Conservation (phyloP, 2,888 invertebrate genomes). For the Andrena hattorfiana region DNA sequence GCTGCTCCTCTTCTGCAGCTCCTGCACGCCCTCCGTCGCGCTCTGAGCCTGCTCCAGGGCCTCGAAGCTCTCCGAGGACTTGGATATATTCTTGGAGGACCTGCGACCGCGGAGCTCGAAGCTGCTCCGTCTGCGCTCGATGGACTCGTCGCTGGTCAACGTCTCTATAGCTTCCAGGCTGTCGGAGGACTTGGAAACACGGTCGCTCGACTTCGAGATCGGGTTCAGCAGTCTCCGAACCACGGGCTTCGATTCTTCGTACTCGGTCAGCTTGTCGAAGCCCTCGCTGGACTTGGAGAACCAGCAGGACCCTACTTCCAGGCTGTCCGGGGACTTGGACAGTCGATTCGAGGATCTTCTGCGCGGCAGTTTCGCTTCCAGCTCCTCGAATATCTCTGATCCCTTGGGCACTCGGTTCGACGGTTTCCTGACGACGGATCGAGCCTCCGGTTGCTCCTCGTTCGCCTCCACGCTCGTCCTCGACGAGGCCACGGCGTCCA, state of each 20-base stretch:
- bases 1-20: constrained; percentile 79
- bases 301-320: constrained; percentile 76
- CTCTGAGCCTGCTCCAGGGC: constrained; percentile 62
- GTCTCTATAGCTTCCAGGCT: constrained; percentile 79
- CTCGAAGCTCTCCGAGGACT: constrained; percentile 82
- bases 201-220: constrained; percentile 79
- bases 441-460: constrained; percentile 63
- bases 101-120: constrained; percentile 75
- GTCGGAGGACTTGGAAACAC: constrained; percentile 80
- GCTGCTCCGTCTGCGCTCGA: constrained; percentile 75
- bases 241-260: constrained; percentile 74
- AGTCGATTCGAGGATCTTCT: constrained; percentile 77
- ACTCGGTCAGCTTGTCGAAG: constrained; percentile 77
- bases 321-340: constrained; percentile 81
- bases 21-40: constrained; percentile 54
- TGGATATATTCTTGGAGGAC: constrained; percentile 77
- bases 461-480: constrained; percentile 57
- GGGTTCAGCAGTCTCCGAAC: constrained; percentile 68
- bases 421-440: constrained; percentile 68
- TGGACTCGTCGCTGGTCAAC: constrained; percentile 74
- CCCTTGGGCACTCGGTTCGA: constrained; percentile 76
- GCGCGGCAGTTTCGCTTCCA: constrained; percentile 75
- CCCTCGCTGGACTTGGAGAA: constrained; percentile 81
- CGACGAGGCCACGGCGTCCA: constrained; percentile 74
- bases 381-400: constrained; percentile 79